A percentile compares a stretch with the other conserved stretches of the same genome.
Evolutionary conservation across 2,113 vertebrate genomes (phyloP).

Genomic region (Morone saxatilis): DNA sequence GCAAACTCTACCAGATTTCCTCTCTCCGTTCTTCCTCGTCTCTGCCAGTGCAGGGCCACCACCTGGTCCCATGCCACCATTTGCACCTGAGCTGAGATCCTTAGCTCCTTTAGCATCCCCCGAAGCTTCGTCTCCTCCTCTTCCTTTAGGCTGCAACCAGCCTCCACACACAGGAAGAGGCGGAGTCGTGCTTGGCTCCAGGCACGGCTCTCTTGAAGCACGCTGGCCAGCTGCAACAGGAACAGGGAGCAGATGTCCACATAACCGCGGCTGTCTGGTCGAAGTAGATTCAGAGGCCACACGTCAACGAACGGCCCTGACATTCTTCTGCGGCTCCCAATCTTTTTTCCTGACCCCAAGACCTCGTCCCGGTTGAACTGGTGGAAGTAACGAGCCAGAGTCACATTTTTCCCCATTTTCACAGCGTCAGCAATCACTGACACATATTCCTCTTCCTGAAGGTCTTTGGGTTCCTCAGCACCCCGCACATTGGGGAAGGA

Average conservation of each 20-base stretch:
- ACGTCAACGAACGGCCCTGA: slow-evolving; percentile 83
- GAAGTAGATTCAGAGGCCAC: slow-evolving; percentile 91
- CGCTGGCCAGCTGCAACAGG: slow-evolving; percentile 89
- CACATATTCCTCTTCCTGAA: slow-evolving; percentile 86
- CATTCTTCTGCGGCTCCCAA: slow-evolving; percentile 38
- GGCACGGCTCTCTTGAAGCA: slow-evolving; percentile 88
- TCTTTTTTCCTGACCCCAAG: slow-evolving; percentile 43
- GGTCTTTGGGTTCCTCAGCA: slow-evolving; percentile 69
- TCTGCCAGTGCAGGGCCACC: slow-evolving; percentile 88
- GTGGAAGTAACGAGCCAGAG: slow-evolving; percentile 84
- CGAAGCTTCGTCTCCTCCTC: slow-evolving; percentile 87
- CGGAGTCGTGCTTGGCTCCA: slow-evolving; percentile 88
- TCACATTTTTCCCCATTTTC: slow-evolving; percentile 91
- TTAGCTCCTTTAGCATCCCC: slow-evolving; percentile 87
- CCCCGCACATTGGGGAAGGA: slow-evolving; percentile 83
- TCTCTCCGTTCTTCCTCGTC: slow-evolving; percentile 13
- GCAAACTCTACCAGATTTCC: slow-evolving; percentile 28
- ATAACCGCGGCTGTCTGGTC: slow-evolving; percentile 86
- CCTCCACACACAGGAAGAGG: slow-evolving; percentile 90
- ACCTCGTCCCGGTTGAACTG: slow-evolving; percentile 74
- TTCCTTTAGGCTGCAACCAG: slow-evolving; percentile 80
- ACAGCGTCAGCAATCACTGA: slow-evolving; percentile 86
- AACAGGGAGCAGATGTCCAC: slow-evolving; percentile 91
- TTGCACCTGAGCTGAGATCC: slow-evolving; percentile 88
- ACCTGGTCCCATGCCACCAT: slow-evolving; percentile 88